Evolutionary conservation across 2,113 vertebrate genomes (phyloP), one percentile per base, ranked within the genome.

Genomic region (Cyprinodon brontotheroides): DNA sequence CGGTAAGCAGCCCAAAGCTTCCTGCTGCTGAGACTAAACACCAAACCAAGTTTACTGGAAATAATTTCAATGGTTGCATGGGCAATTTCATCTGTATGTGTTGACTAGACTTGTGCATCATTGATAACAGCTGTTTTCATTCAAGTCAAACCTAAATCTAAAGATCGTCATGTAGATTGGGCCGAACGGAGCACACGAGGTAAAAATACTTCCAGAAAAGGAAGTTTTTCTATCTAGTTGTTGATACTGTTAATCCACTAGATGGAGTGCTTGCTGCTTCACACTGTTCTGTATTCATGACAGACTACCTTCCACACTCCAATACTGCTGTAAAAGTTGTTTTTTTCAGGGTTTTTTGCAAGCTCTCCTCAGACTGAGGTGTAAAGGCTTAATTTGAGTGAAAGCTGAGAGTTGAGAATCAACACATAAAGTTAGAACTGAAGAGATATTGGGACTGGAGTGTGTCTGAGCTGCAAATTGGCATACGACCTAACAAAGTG

Each of bases 1-100:
- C 71, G 89, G 95, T 95, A 79, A 95, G 95, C 92, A 60, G 76
- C 84, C 75, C 2, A 69, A 57, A 57, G 50, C 50, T 57, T 20
- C 50, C 50, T 20, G 50, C 50, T 20, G 50, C 12, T 13, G 4
- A 62, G 4, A 38, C 36, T 3, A 8, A 62, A 15, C 13, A 62
- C 15, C 3, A 59, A 62, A 43, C 1, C 50, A 57, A 37, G 36
- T 70, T 41, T 60, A 10, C 45, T 50, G 65, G 6, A 37, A 50
- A 36, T 9, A 50, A 15, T 50, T 29, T 17, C 11, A 62, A 15
- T n/a, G 50, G 50, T 20, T 57, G 17, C 17, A n/a, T 20, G n/a
- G 50, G 6, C 17, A 53, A 53, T 53, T 20, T 53, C 50, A 53
- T 53, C 50, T 61, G 60, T 11, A 20, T n/a, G 39, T 45, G 50